These are phyloP conservation scores for Tortricodes alternella DNA, from an alignment of 2,888 invertebrate species.

Conservation along the genomic window DNA sequence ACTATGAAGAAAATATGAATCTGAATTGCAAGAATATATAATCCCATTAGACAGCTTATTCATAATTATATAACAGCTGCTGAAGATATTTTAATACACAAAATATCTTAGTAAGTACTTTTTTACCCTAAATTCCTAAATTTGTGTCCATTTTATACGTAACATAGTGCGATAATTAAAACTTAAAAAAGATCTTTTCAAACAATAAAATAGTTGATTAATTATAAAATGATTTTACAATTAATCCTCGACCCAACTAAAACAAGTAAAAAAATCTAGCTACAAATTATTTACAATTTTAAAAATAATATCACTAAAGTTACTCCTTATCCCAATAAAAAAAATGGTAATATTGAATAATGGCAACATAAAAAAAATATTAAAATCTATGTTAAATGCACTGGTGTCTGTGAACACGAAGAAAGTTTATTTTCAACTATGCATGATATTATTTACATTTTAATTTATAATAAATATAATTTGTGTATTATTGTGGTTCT, in stretches of 20 bases:
- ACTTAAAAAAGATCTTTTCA: constrained; percentile 6
- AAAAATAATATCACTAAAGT: constrained; percentile 29
- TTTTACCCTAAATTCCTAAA: background rate
- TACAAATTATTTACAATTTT: constrained; percentile 23
- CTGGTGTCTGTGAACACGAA: constrained; percentile 8
- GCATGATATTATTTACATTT: constrained; percentile 16
- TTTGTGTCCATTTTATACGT: constrained; percentile 12
- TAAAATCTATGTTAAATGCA: constrained; percentile 23
- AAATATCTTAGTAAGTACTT: constrained; percentile 23
- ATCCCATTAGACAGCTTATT: background rate
- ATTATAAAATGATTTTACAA: background rate
- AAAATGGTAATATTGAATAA: constrained; percentile 24
- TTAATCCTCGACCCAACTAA: background rate
- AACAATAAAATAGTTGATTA: constrained; percentile 1
- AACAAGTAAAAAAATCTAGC: background rate
- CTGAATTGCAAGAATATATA: background rate
- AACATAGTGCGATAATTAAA: background rate
- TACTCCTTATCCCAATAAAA: constrained; percentile 7
- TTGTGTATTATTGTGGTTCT: constrained; percentile 27
- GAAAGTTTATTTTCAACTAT: background rate
- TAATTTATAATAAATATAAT: constrained; percentile 14
- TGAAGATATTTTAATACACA: background rate
- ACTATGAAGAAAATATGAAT: background rate
- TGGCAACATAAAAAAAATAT: constrained; percentile 15
- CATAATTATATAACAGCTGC: background rate